Conservation (phyloP, 2,113 vertebrate genomes). For the Protobothrops mucrosquamatus region DNA sequence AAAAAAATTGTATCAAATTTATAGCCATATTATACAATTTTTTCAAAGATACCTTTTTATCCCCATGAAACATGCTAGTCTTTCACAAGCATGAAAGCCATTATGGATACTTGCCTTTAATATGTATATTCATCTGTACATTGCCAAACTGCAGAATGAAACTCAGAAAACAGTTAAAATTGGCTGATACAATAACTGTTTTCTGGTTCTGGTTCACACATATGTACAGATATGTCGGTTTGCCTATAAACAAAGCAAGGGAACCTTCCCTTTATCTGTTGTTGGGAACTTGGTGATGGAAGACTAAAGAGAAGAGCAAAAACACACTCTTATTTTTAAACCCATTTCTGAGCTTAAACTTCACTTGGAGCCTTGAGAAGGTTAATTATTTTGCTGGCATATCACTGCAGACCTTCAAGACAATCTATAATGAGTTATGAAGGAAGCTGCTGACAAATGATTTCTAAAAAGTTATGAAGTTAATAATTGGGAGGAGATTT, state of each 20-base stretch:
- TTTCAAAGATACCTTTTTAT: not conserved
- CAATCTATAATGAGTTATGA: conserved; percentile 18
- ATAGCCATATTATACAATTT: not conserved
- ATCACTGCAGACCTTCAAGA: conserved; percentile 6
- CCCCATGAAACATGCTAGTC: not conserved
- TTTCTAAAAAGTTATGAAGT: conserved; percentile 20
- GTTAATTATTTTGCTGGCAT: conserved; percentile 23
- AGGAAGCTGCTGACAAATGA: conserved; percentile 14
- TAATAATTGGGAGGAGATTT: conserved; percentile 14
- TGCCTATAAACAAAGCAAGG: not conserved
- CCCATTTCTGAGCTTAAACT: not conserved
- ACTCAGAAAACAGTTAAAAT: not conserved
- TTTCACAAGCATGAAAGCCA: not conserved
- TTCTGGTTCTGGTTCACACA: not conserved
- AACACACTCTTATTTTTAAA: not conserved
- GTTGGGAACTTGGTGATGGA: not conserved
- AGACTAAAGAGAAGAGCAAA: not conserved
- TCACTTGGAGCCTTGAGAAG: not conserved
- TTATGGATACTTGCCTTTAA: not conserved
- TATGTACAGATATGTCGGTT: not conserved
- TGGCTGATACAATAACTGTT: not conserved
- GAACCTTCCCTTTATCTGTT: not conserved
- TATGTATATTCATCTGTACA: not conserved
- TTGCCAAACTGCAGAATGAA: not conserved
- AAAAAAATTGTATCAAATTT: not conserved